These are phyloP conservation scores for Pachypeltis micranthus DNA, from an alignment of 1,140 invertebrate species.

Conservation along the genomic window DNA sequence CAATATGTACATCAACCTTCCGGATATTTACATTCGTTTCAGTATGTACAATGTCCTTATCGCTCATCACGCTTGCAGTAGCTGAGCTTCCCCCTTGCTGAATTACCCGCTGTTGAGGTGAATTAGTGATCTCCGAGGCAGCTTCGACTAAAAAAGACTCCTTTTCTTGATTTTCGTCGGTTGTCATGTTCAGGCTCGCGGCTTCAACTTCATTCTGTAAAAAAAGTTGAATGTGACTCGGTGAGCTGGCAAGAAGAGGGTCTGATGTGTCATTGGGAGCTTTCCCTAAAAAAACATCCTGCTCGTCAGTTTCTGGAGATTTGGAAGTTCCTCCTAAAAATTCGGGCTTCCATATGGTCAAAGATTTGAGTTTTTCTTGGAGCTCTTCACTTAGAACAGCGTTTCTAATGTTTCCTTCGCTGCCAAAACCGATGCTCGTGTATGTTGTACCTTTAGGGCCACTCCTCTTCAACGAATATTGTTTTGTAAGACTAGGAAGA, in stretches of 20 bases:
- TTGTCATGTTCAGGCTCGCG: neutral
- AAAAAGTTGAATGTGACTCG: neutral
- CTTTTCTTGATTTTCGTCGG: constrained; percentile 5
- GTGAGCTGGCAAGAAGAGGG: neutral
- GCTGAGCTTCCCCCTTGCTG: constrained; percentile 1
- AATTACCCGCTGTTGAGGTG: neutral
- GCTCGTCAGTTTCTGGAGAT: constrained; percentile 12
- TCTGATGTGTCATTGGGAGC: neutral
- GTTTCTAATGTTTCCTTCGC: constrained; percentile 43
- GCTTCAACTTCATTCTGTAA: neutral
- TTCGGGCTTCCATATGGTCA: constrained; percentile 31
- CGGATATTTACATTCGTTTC: no score
- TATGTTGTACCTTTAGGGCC: constrained; percentile 15
- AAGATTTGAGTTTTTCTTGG: constrained; percentile 41
- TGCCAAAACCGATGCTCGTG: constrained; percentile 35
- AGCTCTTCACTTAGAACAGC: constrained; percentile 41
- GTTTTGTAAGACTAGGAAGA: constrained; percentile 23
- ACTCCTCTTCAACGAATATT: constrained; percentile 23
- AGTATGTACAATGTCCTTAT: constrained; percentile 1
- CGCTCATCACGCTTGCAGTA: neutral
- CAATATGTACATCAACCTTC: neutral
- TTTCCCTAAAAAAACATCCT: neutral
- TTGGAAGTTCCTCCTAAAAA: constrained; percentile 21
- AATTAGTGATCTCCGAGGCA: constrained; percentile 31
- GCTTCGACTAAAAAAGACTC: constrained; percentile 33